Evolutionary conservation across 2,888 invertebrate species (phyloP).

Genomic region (Oxycera nigricornis): DNA sequence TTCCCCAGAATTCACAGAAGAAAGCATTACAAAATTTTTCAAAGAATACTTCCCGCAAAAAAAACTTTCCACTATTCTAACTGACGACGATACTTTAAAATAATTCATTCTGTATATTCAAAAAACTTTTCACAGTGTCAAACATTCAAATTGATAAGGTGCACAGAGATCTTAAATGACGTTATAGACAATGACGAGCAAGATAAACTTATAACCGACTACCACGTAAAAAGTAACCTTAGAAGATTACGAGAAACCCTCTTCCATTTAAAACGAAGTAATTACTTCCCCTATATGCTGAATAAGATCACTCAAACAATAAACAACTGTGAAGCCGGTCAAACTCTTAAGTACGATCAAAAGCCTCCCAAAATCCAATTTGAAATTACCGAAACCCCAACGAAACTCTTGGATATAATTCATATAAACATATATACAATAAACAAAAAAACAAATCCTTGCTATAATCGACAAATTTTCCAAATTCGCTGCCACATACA

Average conservation of each 20-base stretch:
- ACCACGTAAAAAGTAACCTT: too few species aligned
- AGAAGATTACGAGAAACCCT: too few species aligned
- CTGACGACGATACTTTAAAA: too few species aligned
- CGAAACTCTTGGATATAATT: conserved; percentile 33
- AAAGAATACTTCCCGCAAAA: too few species aligned
- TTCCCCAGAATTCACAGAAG: conserved; percentile 41
- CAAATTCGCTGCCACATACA: conserved; percentile 34
- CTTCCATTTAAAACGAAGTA: conserved; percentile 28
- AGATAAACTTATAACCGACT: conserved; percentile 36
- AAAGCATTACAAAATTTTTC: conserved; percentile 43
- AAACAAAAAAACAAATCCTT: conserved; percentile 32
- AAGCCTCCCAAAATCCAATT: conserved; percentile 41
- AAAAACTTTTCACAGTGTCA: conserved; percentile 27
- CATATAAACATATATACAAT: conserved; percentile 34
- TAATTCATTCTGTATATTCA: conserved; percentile 43
- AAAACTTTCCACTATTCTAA: too few species aligned
- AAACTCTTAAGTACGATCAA: conserved; percentile 40
- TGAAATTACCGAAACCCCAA: conserved; percentile 35
- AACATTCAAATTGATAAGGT: conserved; percentile 10
- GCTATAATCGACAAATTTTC: conserved; percentile 34
- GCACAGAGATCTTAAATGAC: conserved; percentile 9
- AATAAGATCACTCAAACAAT: conserved; percentile 30
- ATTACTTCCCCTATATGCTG: conserved; percentile 38
- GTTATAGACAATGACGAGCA: conserved; percentile 36
- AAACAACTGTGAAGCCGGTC: conserved; percentile 39